A percentile compares a stretch with the other conserved stretches of the same genome.
Evolutionary conservation across 2,113 vertebrate species (phyloP).

Genomic region (mouse (Mus musculus)): DNA sequence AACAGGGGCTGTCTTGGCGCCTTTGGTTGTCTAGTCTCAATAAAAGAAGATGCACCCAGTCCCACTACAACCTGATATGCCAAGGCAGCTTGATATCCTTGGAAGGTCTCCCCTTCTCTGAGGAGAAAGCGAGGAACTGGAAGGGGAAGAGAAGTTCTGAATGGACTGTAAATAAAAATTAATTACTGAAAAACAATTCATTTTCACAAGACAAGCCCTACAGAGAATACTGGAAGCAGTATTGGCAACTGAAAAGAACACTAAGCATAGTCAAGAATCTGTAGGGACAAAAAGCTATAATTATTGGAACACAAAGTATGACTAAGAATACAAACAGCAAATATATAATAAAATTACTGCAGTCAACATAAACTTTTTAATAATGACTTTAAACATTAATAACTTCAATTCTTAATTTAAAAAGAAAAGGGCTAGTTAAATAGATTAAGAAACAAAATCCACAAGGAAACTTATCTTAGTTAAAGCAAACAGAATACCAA

Average conservation of each 20-base stretch:
- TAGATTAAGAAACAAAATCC: neutral
- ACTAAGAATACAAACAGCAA: neutral
- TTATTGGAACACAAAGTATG: neutral
- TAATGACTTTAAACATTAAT: neutral
- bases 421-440: neutral
- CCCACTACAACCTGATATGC: no score
- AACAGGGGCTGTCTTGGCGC: no score
- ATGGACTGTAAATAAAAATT: no score
- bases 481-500: neutral
- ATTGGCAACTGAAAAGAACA: neutral
- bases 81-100: no score
- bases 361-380: neutral
- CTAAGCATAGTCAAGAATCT: neutral
- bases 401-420: neutral
- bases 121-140: no score
- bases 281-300: neutral
- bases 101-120: no score
- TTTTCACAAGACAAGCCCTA: neutral
- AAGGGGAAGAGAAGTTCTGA: no score
- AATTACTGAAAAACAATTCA: neutral
- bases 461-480: neutral
- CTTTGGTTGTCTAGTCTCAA: no score
- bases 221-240: neutral
- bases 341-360: neutral
- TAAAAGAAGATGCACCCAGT: no score